Evolutionary conservation across 2,888 invertebrate genomes (phyloP), one percentile per base, ranked within the genome.

Genomic region (Agriotes lineatus): DNA sequence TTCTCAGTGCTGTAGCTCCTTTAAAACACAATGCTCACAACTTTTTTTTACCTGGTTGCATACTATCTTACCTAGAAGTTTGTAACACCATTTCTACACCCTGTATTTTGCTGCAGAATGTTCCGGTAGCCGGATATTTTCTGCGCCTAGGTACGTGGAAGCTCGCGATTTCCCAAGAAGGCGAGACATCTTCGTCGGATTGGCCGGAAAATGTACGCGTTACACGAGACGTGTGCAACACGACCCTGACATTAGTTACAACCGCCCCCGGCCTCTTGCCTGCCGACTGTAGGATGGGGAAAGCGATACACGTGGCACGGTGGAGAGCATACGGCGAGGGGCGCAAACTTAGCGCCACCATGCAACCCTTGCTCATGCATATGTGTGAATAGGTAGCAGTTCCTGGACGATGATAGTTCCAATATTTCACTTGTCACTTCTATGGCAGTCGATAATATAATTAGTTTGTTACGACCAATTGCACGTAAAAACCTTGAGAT

Each of bases 271-370:
- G 19, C 30, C 48, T 33, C 48, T 60, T 60, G 48, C 16, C 22
- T 57, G 57, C 42, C 16, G 25, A 57, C 57, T 57, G 14, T 12
- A 30, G 33, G 14, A 16, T 45, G 44, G 48, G 45, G 48, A 42
- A 12, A 60, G 16, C 12, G 60, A 35, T 60, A 48, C 60, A 60
- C 60, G 60, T 45, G 60, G 30, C 48, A 20, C 37, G 16, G 35
- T 45, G 35, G 59, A 25, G 33, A 60, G 35, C 37, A 14, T 35
- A 45, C 45, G 48, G 60, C 33, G 45, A 48, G 60, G n/a, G 59
- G 59, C 14, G 58, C 42, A n/a, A 10, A 22, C 12, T 4, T 12
- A 12, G 5, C 10, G 39, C 25, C 7, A 25, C 25, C 37, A 48
- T 20, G 20, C 20, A 20, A 33, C 60, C 48, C 48, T 48, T 60